phyloP scores from a whole-genome alignment of 2,888 invertebrate species.

The Himalopsyche tibetana region DNA sequence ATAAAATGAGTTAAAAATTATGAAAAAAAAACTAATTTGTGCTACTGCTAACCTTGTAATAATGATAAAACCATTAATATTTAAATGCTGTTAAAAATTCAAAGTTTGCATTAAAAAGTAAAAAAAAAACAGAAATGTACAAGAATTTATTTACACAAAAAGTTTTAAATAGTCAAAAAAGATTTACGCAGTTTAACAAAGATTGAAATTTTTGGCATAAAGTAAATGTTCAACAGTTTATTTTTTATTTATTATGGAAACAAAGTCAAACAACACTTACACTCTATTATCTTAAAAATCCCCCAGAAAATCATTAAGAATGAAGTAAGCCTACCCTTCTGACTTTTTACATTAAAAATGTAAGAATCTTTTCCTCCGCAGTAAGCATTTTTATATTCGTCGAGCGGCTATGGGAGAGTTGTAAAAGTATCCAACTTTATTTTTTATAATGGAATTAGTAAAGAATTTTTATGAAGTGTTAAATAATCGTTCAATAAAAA shows the following conservation, averaged over 20 bases:
- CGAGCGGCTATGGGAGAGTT: slow-evolving; percentile 4
- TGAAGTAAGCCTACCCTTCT: slow-evolving; percentile 38
- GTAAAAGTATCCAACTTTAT: slow-evolving; percentile 37
- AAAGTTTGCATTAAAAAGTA: too few species aligned
- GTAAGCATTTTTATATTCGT: slow-evolving; percentile 43
- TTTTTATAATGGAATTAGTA: slow-evolving; percentile 39
- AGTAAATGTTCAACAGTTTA: slow-evolving; percentile 38
- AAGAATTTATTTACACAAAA: background rate
- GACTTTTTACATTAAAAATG: slow-evolving; percentile 43
- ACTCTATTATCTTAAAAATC: slow-evolving; percentile 43
- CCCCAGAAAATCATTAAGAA: slow-evolving; percentile 42
- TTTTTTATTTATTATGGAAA: slow-evolving; percentile 38
- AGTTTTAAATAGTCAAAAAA: slow-evolving; percentile 20
- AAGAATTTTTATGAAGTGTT: slow-evolving; percentile 44
- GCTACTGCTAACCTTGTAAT: too few species aligned
- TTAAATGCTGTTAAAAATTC: too few species aligned
- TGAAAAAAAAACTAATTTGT: too few species aligned
- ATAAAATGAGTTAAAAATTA: too few species aligned
- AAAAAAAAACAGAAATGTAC: background rate
- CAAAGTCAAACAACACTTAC: slow-evolving; percentile 43
- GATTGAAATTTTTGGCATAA: slow-evolving; percentile 40
- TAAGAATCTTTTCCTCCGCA: slow-evolving; percentile 29
- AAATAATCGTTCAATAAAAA: slow-evolving; percentile 42
- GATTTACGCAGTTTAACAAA: slow-evolving; percentile 13
- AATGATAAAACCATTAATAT: too few species aligned